Percentiles rank a stretch among this genome's conserved stretches.
phyloP scores from a whole-genome alignment of 2,113 vertebrate genomes.

The Illadopsis cleaveri region DNA sequence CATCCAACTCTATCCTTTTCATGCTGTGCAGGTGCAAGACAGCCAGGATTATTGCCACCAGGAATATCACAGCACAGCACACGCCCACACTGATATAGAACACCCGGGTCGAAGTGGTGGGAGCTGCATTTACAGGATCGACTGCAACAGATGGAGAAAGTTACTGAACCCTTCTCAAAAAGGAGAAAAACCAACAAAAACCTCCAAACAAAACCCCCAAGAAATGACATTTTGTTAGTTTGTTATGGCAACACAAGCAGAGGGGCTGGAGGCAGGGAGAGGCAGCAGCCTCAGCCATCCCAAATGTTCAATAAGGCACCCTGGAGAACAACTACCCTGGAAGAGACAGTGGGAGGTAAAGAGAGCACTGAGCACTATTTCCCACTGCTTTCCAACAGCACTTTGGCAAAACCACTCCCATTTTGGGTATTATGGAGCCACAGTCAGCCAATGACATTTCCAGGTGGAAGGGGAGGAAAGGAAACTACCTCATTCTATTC shows the following conservation, averaged over 20 bases:
- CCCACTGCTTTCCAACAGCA: background rate
- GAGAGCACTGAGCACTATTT: background rate
- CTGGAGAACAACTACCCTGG: background rate
- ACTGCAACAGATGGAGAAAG: constrained; percentile 71
- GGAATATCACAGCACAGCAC: constrained; percentile 97
- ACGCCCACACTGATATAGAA: constrained; percentile 99
- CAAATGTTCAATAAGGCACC: background rate
- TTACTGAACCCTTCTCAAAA: background rate
- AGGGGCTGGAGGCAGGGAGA: background rate
- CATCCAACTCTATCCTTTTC: constrained; percentile 96
- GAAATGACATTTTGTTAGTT: background rate
- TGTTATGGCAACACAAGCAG: background rate
- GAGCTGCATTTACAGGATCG: constrained; percentile 82
- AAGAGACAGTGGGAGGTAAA: background rate
- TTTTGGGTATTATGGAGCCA: background rate
- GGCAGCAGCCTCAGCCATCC: background rate
- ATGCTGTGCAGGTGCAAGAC: constrained; percentile 98
- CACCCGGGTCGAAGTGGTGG: constrained; percentile 95
- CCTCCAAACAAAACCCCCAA: accelerated
- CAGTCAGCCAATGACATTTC: background rate
- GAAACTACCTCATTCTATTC: background rate
- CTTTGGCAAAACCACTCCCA: background rate
- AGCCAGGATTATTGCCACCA: constrained; percentile 96
- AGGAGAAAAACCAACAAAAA: background rate
- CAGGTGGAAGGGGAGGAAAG: background rate